Conservation (phyloP, 2,888 invertebrate genomes). For the Odontomyia ornata region DNA sequence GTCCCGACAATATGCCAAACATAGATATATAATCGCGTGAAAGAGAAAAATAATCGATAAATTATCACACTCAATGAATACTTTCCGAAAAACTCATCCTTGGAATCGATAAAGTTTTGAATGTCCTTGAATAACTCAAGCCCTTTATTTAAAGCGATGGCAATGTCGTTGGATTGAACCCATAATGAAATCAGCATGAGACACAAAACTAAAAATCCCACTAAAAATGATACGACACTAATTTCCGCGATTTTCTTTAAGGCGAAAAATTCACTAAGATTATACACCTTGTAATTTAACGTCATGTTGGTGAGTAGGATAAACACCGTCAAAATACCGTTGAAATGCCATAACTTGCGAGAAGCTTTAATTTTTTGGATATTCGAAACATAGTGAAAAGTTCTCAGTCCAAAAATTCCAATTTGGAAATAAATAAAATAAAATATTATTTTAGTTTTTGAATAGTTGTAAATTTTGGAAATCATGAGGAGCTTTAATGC, state of each 20-base stretch:
- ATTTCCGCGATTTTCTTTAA: slow-evolving; percentile 3
- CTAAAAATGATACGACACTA: neutral
- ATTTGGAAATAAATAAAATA: neutral
- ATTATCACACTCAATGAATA: neutral
- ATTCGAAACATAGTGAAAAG: neutral
- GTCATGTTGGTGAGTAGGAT: neutral
- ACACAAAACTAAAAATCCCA: neutral
- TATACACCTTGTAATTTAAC: neutral
- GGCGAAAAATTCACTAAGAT: neutral
- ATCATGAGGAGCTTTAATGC: no score
- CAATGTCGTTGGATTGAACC: neutral
- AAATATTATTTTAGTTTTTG: neutral
- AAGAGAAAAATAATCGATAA: neutral
- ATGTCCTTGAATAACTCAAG: neutral
- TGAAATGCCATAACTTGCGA: neutral
- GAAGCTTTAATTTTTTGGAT: neutral
- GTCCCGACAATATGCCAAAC: neutral
- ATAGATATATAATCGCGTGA: neutral
- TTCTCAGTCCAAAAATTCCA: neutral
- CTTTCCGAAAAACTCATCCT: neutral
- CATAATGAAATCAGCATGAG: neutral
- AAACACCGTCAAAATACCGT: neutral
- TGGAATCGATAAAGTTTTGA: neutral
- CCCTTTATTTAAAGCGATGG: neutral
- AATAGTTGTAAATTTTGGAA: neutral